Percentiles rank a stretch among this genome's conserved stretches.
Evolutionary conservation across 2,888 invertebrate species (phyloP).

Genomic region (Diarsia rubi): DNA sequence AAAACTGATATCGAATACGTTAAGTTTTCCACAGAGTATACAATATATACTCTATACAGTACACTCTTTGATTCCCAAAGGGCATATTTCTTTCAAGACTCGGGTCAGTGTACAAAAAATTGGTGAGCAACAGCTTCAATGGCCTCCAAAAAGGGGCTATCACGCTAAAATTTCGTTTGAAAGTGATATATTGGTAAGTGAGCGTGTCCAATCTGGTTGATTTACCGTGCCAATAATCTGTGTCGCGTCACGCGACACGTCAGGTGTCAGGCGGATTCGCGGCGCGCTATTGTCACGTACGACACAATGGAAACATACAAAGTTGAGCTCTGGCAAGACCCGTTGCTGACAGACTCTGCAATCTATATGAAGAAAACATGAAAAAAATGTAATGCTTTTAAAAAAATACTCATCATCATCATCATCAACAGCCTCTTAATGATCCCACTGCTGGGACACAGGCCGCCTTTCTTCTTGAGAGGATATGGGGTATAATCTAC

Average conservation of each 20-base stretch:
- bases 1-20: conserved; percentile 53
- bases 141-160: conserved; percentile 51
- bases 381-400: no score
- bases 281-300: conserved; percentile 77
- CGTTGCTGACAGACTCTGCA: background rate
- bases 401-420: no score
- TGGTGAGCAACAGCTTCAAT: conserved; percentile 58
- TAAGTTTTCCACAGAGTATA: conserved; percentile 39
- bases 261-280: conserved; percentile 78
- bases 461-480: no score
- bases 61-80: conserved; percentile 15
- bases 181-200: conserved; percentile 81
- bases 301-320: conserved; percentile 69
- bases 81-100: conserved; percentile 39
- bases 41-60: background rate
- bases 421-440: no score
- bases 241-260: conserved; percentile 82
- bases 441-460: no score
- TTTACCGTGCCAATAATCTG: conserved; percentile 87
- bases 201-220: conserved; percentile 86
- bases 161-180: conserved; percentile 56
- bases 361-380: no score
- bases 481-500: no score
- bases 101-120: conserved; percentile 72
- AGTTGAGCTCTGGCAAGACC: background rate